Evolutionary conservation across 35 echinoderm and acorn worm species (phyloP).

Genomic region (Antedon bifida): DNA sequence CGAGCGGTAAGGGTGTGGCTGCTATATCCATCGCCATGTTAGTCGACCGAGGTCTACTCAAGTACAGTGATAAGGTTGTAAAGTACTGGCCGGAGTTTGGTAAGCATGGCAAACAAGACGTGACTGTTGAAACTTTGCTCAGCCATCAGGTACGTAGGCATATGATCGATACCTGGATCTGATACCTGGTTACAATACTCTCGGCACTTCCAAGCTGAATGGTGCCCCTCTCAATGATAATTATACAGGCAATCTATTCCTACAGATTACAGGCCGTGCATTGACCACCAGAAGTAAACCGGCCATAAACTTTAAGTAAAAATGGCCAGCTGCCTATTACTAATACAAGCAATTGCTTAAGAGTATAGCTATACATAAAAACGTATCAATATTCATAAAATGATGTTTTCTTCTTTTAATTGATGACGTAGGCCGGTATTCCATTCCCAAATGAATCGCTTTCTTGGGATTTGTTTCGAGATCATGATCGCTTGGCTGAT

Average conservation of each 20-base stretch:
- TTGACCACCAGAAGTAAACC: too few relatives aligned
- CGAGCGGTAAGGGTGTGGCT: conserved; percentile 37
- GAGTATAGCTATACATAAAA: too few relatives aligned
- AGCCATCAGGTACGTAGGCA: conserved; percentile 32
- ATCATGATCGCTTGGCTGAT: conserved; percentile 3
- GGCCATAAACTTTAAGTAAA: too few relatives aligned
- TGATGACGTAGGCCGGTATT: conserved; percentile 45
- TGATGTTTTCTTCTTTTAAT: not conserved
- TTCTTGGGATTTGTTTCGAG: conserved; percentile 28
- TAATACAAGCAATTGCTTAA: too few relatives aligned
- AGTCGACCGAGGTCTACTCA: conserved; percentile 22
- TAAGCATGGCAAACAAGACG: conserved; percentile 53
- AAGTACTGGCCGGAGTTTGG: conserved; percentile 65
- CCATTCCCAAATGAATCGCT: not conserved
- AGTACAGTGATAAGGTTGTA: conserved; percentile 32
- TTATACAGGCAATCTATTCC: too few relatives aligned
- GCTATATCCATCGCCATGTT: conserved; percentile 11
- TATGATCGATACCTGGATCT: not conserved
- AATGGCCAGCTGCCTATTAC: too few relatives aligned
- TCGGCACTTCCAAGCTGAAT: not conserved
- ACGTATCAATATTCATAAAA: too few relatives aligned
- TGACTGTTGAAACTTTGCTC: conserved; percentile 33
- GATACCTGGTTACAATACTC: not conserved
- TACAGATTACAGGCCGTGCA: too few relatives aligned
- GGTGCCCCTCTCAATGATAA: too few relatives aligned